A percentile compares a stretch with the other conserved stretches of the same genome.
Evolutionary conservation across 2,797 vertebrate genomes (phyloP).

Genomic region (Megalops cyprinoides): DNA sequence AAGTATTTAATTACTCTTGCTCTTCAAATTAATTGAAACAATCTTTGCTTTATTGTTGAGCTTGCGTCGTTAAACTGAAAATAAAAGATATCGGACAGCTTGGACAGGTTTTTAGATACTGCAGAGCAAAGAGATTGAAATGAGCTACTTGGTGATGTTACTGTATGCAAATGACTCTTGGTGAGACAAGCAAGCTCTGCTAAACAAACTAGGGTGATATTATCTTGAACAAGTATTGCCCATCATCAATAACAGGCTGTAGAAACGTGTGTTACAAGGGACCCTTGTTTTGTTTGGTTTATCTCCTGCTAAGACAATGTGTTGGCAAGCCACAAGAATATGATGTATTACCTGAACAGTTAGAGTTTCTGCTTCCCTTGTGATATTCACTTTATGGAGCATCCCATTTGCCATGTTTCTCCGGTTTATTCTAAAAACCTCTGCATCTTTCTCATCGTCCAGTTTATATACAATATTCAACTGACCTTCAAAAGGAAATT

Average conservation of each 20-base stretch:
- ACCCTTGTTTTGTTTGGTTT: not conserved
- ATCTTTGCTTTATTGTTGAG: not conserved
- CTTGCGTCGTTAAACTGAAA: not conserved
- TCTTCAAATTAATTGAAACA: not conserved
- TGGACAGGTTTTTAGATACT: not conserved
- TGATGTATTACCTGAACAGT: constrained; percentile 35
- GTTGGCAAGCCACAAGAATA: not conserved
- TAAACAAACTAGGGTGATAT: not conserved
- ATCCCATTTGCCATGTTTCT: constrained; percentile 76
- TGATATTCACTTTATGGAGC: constrained; percentile 67
- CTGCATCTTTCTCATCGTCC: constrained; percentile 67
- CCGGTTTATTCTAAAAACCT: constrained; percentile 63
- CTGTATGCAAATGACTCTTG: not conserved
- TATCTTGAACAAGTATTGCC: not conserved
- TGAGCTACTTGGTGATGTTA: too few relatives aligned
- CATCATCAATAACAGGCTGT: not conserved
- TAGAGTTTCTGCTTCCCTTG: constrained; percentile 68
- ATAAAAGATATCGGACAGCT: not conserved
- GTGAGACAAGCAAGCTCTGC: not conserved
- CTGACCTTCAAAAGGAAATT: constrained; percentile 58
- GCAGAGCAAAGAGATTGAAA: not conserved
- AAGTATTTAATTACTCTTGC: not conserved
- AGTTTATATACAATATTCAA: constrained; percentile 78
- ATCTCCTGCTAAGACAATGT: not conserved
- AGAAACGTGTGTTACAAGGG: not conserved